Evolutionary conservation across 2,888 invertebrate genomes (phyloP).

Genomic region (Parnassius apollo): DNA sequence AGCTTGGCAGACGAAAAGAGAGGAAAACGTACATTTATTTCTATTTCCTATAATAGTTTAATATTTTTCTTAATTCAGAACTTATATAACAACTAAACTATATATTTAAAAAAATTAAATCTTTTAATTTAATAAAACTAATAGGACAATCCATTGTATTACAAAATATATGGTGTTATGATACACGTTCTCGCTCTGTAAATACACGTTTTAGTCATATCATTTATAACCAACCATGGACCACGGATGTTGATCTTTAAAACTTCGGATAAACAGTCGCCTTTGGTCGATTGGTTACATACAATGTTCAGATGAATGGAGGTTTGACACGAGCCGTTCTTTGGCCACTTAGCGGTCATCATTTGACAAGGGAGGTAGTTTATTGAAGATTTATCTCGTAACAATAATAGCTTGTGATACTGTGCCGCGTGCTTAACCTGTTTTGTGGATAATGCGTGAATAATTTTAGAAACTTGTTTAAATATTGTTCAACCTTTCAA

Average conservation of each 20-base stretch:
- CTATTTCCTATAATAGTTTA: too few species aligned
- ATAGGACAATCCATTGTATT: not conserved
- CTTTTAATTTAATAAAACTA: too few species aligned
- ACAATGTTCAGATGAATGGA: conserved; percentile 59
- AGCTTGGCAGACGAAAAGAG: too few species aligned
- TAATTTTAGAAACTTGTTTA: conserved; percentile 12
- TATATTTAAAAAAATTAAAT: too few species aligned
- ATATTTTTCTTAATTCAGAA: too few species aligned
- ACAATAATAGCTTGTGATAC: conserved; percentile 28
- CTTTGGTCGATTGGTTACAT: conserved; percentile 63
- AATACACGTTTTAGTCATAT: conserved; percentile 40
- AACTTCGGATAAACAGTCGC: conserved; percentile 59
- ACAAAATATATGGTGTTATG: conserved; percentile 2
- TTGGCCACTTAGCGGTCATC: conserved; percentile 70
- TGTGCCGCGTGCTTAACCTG: conserved; percentile 65
- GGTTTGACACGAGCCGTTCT: conserved; percentile 67
- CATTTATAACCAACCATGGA: conserved; percentile 65
- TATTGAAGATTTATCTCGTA: conserved; percentile 63
- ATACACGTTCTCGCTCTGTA: conserved; percentile 20
- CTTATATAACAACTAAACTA: too few species aligned
- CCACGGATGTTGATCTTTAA: conserved; percentile 69
- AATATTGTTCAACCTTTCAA: conserved; percentile 11
- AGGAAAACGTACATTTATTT: too few species aligned
- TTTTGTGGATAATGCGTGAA: conserved; percentile 35
- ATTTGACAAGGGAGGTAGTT: conserved; percentile 52